A percentile compares a stretch with the other conserved stretches of the same genome.
Conservation (phyloP, 2,888 invertebrate genomes). For the Drosophila putrida region DNA sequence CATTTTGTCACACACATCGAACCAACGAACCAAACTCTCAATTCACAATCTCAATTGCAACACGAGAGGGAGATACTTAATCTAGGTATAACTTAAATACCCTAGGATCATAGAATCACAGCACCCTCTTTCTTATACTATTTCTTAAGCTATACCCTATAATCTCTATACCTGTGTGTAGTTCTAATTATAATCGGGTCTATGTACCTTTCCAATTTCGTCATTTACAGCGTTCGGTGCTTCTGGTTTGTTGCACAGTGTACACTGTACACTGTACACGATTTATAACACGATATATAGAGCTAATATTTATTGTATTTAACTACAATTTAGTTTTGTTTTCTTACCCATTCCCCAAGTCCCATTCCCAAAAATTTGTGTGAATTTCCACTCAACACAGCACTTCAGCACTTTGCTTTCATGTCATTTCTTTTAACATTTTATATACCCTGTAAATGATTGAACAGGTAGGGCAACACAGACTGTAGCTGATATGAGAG, state of each 20-base stretch:
- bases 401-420: conserved; percentile 33
- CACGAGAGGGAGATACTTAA: neutral
- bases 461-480: no score
- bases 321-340: conserved; percentile 48
- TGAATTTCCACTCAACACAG: conserved; percentile 50
- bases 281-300: conserved; percentile 57
- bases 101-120: neutral
- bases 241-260: conserved; percentile 31
- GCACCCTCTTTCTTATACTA: neutral
- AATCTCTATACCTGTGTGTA: neutral
- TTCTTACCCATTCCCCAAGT: conserved; percentile 18
- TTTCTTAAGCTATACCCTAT: neutral
- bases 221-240: conserved; percentile 1
- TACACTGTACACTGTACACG: conserved; percentile 15
- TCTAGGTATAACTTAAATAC: neutral
- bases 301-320: conserved; percentile 74
- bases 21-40: neutral
- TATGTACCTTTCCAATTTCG: conserved; percentile 7
- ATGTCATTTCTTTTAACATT: conserved; percentile 6
- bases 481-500: no score
- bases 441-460: conserved; percentile 3
- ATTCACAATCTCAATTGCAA: neutral
- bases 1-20: neutral
- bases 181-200: neutral
- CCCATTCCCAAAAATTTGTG: conserved; percentile 14